phyloP scores from a whole-genome alignment of 2,113 vertebrate species.

The Sinocyclocheilus grahami region DNA sequence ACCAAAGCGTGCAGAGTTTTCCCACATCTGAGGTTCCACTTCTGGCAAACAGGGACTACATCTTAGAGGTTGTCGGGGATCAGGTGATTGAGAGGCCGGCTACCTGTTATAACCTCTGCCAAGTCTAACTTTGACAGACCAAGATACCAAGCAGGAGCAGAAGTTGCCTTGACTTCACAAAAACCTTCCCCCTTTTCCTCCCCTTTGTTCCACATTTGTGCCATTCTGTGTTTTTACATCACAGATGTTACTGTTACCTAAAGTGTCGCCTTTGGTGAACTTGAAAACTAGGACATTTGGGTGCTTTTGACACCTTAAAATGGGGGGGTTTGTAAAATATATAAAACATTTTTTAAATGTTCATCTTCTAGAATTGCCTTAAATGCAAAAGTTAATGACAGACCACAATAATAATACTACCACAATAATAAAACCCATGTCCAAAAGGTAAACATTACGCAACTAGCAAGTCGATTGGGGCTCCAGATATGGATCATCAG shows the following conservation, averaged over 20 bases:
- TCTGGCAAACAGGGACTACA: constrained; percentile 69
- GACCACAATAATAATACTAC: neutral
- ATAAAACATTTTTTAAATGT: neutral
- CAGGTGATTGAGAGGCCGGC: constrained; percentile 68
- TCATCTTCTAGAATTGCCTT: constrained; percentile 69
- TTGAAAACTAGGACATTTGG: neutral
- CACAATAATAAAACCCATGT: neutral
- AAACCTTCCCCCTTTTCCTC: constrained; percentile 36
- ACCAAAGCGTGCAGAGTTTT: constrained; percentile 61
- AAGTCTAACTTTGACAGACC: constrained; percentile 65
- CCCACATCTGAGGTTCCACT: constrained; percentile 69
- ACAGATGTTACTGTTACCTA: neutral
- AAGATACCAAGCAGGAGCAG: neutral
- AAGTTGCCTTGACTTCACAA: constrained; percentile 57
- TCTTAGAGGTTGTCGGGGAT: constrained; percentile 78
- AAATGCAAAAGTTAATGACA: constrained; percentile 41
- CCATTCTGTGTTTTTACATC: constrained; percentile 52
- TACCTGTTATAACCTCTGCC: constrained; percentile 78
- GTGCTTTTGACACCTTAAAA: constrained; percentile 11
- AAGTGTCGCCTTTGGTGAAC: constrained; percentile 30
- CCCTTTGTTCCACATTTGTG: constrained; percentile 55
- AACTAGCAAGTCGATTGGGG: neutral
- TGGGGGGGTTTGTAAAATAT: neutral
- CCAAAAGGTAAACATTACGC: neutral
- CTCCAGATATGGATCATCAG: constrained; percentile 9